These are phyloP conservation scores for Lepisosteus oculatus DNA, from an alignment of 2,113 vertebrate species.

Conservation along the genomic window DNA sequence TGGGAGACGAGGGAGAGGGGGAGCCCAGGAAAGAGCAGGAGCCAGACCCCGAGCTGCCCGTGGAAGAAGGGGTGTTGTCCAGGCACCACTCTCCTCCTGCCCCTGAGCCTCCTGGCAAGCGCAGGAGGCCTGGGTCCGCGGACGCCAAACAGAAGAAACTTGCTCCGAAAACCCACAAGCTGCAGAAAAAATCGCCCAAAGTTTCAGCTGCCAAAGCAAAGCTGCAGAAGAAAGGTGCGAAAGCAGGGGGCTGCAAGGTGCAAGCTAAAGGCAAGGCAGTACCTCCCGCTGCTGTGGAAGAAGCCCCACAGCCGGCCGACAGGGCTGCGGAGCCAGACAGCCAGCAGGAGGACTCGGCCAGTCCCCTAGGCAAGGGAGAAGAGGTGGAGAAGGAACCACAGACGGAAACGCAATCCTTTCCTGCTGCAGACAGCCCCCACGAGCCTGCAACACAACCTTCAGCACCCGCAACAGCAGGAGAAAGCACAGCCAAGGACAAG, in stretches of 20 bases:
- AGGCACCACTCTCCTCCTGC: constrained; percentile 22
- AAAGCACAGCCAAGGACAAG: not conserved
- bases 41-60: constrained; percentile 33
- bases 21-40: constrained; percentile 12
- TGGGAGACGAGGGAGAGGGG: constrained; percentile 61
- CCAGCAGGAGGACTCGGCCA: not conserved
- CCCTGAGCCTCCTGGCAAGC: constrained; percentile 42
- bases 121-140: constrained; percentile 37
- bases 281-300: not conserved
- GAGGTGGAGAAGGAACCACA: not conserved
- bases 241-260: not conserved
- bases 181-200: constrained; percentile 1
- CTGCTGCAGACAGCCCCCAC: no score
- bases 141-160: constrained; percentile 15
- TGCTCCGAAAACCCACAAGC: not conserved
- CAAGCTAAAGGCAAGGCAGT: not conserved
- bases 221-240: constrained; percentile 6
- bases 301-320: not conserved
- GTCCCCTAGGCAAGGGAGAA: not conserved
- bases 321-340: not conserved
- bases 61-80: constrained; percentile 30
- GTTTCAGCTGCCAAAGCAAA: not conserved
- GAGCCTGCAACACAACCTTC: no score
- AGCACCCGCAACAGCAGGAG: not conserved
- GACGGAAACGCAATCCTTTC: not conserved